Conservation (phyloP, 2,888 invertebrate genomes). For the Drosophila nigricruria region DNA sequence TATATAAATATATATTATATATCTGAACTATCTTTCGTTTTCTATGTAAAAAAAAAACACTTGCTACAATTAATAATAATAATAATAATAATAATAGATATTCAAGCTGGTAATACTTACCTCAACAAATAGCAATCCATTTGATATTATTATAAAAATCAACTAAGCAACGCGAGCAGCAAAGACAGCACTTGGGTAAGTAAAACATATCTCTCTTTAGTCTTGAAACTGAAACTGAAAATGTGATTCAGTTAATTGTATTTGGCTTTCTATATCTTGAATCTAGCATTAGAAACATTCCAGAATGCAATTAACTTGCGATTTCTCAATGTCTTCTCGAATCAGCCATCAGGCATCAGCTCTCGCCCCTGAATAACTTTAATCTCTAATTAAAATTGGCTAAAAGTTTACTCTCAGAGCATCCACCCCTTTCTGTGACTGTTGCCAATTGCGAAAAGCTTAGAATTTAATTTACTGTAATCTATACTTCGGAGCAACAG, state of each 20-base stretch:
- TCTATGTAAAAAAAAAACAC: constrained; percentile 30
- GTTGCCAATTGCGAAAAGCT: neutral
- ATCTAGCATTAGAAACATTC: neutral
- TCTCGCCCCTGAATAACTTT: neutral
- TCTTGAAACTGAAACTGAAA: constrained; percentile 15
- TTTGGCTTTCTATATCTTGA: neutral
- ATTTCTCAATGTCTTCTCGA: constrained; percentile 2
- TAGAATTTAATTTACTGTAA: constrained; percentile 7
- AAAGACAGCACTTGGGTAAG: constrained; percentile 55
- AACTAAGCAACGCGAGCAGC: constrained; percentile 22
- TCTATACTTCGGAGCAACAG: neutral
- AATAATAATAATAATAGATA: constrained; percentile 6
- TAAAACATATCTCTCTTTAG: constrained; percentile 10
- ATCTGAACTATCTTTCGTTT: constrained; percentile 34
- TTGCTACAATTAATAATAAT: constrained; percentile 36
- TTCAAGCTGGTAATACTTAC: constrained; percentile 45
- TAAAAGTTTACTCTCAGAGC: neutral
- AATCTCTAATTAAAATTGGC: constrained; percentile 16
- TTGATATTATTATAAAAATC: constrained; percentile 7
- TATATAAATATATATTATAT: constrained; percentile 17
- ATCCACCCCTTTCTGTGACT: neutral
- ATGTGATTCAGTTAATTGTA: constrained; percentile 2
- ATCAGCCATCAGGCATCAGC: neutral
- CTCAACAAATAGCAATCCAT: constrained; percentile 38
- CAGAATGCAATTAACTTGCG: constrained; percentile 3